phyloP scores from a whole-genome alignment of 2,888 invertebrate species.

The Gnatocerus cornutus region DNA sequence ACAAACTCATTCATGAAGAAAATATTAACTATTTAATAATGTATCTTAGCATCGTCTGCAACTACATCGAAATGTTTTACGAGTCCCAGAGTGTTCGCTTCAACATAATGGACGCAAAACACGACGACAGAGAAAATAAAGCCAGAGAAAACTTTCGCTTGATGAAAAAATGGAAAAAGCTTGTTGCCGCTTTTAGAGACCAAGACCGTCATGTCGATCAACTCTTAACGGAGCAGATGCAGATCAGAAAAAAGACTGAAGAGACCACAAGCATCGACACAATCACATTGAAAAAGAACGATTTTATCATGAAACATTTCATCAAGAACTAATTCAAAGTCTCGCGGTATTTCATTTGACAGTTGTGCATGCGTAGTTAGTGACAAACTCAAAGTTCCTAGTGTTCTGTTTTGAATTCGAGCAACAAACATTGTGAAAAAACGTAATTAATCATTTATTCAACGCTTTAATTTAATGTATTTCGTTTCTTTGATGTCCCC shows the following conservation, averaged over 20 bases:
- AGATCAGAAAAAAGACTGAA: background rate
- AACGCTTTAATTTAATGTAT: too few species aligned
- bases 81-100: conserved; percentile 17
- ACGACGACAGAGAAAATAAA: conserved; percentile 22
- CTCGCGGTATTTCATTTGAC: too few species aligned
- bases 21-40: conserved; percentile 8
- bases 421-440: too few species aligned
- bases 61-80: conserved; percentile 7
- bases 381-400: too few species aligned
- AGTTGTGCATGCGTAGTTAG: too few species aligned
- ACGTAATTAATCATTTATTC: too few species aligned
- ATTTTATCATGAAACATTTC: conserved; percentile 23
- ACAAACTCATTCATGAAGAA: conserved; percentile 17
- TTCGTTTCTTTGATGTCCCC: too few species aligned
- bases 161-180: conserved; percentile 27
- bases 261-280: conserved; percentile 22
- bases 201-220: conserved; percentile 1
- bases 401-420: too few species aligned
- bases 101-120: background rate
- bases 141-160: conserved; percentile 28
- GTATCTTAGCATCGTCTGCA: conserved; percentile 18
- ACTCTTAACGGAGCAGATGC: background rate
- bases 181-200: conserved; percentile 1
- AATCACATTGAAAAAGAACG: conserved; percentile 10
- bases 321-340: too few species aligned